Conservation (phyloP, 2,888 invertebrate species). For the Lysandra bellargus region DNA sequence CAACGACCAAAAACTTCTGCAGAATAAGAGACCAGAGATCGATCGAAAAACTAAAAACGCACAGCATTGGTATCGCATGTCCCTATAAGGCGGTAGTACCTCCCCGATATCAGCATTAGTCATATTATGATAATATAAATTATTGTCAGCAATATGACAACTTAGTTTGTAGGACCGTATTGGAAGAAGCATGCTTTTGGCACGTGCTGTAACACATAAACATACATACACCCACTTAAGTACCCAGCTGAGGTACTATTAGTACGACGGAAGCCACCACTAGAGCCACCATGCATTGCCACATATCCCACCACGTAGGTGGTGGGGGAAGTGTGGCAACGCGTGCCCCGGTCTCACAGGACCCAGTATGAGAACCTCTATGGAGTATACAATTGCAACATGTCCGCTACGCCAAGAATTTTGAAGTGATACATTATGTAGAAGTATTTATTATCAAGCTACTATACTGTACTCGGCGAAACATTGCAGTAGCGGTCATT, state of each 20-base stretch:
- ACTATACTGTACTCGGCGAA: no score
- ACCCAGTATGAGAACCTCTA: background rate
- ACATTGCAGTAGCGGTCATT: no score
- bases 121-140: no score
- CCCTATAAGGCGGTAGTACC: no score
- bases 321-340: background rate
- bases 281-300: background rate
- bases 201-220: background rate
- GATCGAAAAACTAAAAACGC: no score
- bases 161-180: background rate
- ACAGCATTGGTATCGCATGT: no score
- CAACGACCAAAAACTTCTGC: no score
- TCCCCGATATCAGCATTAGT: no score
- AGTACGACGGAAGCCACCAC: conserved; percentile 24
- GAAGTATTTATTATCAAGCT: no score
- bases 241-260: background rate
- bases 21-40: no score
- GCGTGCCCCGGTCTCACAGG: background rate
- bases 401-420: background rate
- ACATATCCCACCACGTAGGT: background rate
- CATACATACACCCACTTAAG: background rate
- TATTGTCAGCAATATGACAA: no score
- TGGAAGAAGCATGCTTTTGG: background rate
- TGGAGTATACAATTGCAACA: background rate
- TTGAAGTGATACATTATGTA: no score